A percentile compares a stretch with the other conserved stretches of the same genome.
Evolutionary conservation across 2,797 vertebrate genomes (phyloP).

Genomic region (Adrianichthys oophorus): DNA sequence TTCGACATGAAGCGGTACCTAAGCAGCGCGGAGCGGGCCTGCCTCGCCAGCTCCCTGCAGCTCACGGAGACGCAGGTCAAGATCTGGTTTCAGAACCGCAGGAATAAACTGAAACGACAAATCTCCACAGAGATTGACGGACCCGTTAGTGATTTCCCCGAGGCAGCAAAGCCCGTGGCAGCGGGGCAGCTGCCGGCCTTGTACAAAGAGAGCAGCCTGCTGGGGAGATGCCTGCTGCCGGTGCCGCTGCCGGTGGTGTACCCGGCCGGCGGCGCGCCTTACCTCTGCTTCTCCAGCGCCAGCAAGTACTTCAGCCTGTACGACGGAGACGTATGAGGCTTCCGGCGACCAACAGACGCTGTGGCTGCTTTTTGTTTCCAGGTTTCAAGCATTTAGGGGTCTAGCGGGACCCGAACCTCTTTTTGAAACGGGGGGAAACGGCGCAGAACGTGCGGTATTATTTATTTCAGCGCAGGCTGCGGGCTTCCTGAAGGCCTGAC

Average conservation of each 20-base stretch:
- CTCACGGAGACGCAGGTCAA: constrained; percentile 83
- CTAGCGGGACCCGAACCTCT: constrained; percentile 19
- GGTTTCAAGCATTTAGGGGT: constrained; percentile 53
- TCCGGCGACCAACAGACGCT: constrained; percentile 39
- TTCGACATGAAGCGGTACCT: constrained; percentile 86
- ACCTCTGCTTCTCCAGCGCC: constrained; percentile 84
- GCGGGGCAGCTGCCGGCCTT: constrained; percentile 77
- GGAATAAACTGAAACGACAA: constrained; percentile 86
- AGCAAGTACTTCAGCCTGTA: constrained; percentile 86
- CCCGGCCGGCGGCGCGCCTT: constrained; percentile 82
- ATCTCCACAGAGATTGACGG: constrained; percentile 81
- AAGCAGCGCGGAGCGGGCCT: constrained; percentile 88
- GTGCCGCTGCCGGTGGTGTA: constrained; percentile 85
- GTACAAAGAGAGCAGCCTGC: constrained; percentile 83
- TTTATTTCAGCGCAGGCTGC: constrained; percentile 65
- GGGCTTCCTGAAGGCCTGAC: constrained; percentile 36
- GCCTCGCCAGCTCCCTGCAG: constrained; percentile 86
- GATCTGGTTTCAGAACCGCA: constrained; percentile 86
- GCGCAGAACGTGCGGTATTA: constrained; percentile 58
- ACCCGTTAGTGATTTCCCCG: constrained; percentile 70
- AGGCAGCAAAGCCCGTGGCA: constrained; percentile 70
- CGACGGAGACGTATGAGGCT: constrained; percentile 84
- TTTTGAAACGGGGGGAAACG: background rate
- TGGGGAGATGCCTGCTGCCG: constrained; percentile 84
- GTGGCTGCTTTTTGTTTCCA: constrained; percentile 46